Conservation (phyloP, 2,888 invertebrate genomes). For the Cheilosia variabilis region DNA sequence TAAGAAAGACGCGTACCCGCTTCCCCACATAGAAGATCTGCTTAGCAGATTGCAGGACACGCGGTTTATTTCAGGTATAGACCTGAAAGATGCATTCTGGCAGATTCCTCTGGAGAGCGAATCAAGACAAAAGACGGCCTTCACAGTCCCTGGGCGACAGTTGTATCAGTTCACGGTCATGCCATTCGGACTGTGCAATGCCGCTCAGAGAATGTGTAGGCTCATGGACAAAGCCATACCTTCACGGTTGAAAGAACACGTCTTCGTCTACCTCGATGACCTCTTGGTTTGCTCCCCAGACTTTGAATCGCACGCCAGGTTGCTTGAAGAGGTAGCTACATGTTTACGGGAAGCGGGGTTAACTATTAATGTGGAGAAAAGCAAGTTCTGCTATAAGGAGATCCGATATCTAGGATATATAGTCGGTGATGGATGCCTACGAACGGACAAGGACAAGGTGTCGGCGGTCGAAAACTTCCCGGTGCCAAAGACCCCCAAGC, state of each 20-base stretch:
- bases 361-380: not conserved
- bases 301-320: not conserved
- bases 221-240: not conserved
- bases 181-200: not conserved
- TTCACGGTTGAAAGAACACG: not conserved
- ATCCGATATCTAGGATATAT: not conserved
- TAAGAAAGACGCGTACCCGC: not conserved
- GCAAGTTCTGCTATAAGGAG: not conserved
- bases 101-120: not conserved
- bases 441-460: not conserved
- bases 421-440: not conserved
- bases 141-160: not conserved
- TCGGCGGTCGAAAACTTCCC: not conserved
- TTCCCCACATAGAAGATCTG: not conserved
- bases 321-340: not conserved
- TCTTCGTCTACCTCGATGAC: conserved; percentile 6
- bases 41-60: not conserved
- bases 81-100: conserved; percentile 2
- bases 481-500: not conserved
- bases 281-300: conserved; percentile 2
- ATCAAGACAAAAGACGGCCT: not conserved
- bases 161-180: not conserved
- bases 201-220: conserved; percentile 31
- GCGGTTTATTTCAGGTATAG: not conserved
- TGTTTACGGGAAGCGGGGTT: not conserved